A percentile compares a stretch with the other conserved stretches of the same genome.
phyloP scores from a whole-genome alignment of 2,113 vertebrate genomes.

The Aphelocoma coerulescens region DNA sequence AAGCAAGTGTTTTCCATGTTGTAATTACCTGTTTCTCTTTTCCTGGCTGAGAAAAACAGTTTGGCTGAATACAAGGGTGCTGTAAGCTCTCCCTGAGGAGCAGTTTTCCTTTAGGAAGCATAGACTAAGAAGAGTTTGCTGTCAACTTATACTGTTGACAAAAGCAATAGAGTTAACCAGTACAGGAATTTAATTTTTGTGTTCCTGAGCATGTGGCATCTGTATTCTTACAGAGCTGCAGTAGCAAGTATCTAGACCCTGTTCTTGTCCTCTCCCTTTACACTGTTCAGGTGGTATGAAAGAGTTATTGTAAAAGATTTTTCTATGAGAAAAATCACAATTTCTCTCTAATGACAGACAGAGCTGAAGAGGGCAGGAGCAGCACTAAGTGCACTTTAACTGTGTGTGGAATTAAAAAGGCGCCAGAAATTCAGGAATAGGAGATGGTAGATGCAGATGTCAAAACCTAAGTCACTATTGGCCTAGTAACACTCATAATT shows the following conservation, averaged over 20 bases:
- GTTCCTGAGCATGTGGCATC: not conserved
- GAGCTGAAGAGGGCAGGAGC: not conserved
- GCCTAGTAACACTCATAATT: not conserved
- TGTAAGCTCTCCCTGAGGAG: not conserved
- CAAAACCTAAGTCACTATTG: not conserved
- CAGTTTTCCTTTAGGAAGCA: not conserved
- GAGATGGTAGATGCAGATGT: not conserved
- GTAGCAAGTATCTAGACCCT: not conserved
- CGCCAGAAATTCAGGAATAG: not conserved
- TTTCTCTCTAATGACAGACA: not conserved
- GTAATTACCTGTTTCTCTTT: not conserved
- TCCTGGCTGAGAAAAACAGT: not conserved
- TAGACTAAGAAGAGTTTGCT: not conserved
- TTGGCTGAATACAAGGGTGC: not conserved
- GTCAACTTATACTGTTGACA: not conserved
- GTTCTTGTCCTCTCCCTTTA: not conserved
- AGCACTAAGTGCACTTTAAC: not conserved
- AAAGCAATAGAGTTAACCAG: not conserved
- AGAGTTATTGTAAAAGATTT: not conserved
- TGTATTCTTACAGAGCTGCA: not conserved
- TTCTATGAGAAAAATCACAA: not conserved
- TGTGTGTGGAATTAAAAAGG: not conserved
- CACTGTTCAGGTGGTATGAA: not conserved
- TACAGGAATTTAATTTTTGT: not conserved
- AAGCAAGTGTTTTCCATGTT: conserved; percentile 23